Evolutionary conservation across 2,797 vertebrate species (phyloP), one percentile per base, ranked within the genome.

Genomic region (Gymnothorax reevesii): DNA sequence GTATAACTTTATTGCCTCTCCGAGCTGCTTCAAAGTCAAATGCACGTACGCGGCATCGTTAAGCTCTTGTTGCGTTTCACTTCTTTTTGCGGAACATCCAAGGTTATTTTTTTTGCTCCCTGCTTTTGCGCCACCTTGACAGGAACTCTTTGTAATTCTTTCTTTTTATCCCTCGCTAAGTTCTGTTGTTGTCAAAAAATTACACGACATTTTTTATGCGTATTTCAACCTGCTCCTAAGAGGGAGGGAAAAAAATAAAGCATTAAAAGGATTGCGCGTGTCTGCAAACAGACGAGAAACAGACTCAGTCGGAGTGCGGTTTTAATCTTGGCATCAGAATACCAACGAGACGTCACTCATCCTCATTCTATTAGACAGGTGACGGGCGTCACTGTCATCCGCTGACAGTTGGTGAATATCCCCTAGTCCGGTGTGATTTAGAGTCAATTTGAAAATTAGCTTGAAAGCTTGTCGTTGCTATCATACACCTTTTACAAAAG

Each of bases 201-300:
- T 33, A 71, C 69, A 71, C 12, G 25, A 27, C 25, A 71, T 71
- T 71, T 60, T 33, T 33, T 2, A 27, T 33, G 20, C 33, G 33
- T 42, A 33, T 33, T 71, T 71, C 7, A 20, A 62, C 5, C 62
- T 59, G 20, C 62, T 42, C 33, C 33, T 42, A 22, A 6, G 0
- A 6, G 6, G 0, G n/a, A 3, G 17, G 22, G 3, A 7, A 22
- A 22, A 64, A 64, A 60, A 22, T 64, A 64, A 64, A 71, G 10
- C 27, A 12, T 71, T 71, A 9, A 71, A 27, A 69, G 25, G 22
- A 69, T 27, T 71, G 9, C 25, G 7, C 10, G n/a, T 71, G 66
- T 71, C 8, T 71, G 69, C 69, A 71, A 71, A 71, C 69, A 71
- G 69, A 33, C 69, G 15, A 27, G 69, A 71, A 71, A 71, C 69